A percentile compares a stretch with the other conserved stretches of the same genome.
Conservation (phyloP, 2,113 vertebrate species). For the Xyliphius kryptos region DNA sequence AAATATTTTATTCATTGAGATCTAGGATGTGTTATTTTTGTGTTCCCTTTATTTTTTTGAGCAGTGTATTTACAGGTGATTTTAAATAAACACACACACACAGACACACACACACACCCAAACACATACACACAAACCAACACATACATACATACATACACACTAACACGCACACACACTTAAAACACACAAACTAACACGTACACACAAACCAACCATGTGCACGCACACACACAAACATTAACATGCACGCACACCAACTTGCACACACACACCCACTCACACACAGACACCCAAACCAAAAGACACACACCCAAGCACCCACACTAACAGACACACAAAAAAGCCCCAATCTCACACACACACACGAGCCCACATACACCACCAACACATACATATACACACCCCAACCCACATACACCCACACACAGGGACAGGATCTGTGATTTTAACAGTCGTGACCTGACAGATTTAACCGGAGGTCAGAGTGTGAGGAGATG, state of each 20-base stretch:
- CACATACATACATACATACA: not conserved
- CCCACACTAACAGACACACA: not conserved
- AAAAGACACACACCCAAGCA: not conserved
- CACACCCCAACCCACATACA: not conserved
- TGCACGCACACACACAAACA: not conserved
- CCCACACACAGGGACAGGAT: not conserved
- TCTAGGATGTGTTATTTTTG: too few species aligned
- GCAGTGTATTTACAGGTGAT: too few species aligned
- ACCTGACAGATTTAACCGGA: conserved; percentile 36
- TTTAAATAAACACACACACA: not conserved
- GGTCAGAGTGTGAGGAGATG: conserved; percentile 27
- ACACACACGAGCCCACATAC: not conserved
- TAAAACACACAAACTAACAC: not conserved
- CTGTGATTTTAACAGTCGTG: conserved; percentile 5
- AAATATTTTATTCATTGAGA: too few species aligned
- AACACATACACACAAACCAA: not conserved
- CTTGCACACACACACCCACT: not conserved
- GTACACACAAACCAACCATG: too few species aligned
- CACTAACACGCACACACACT: not conserved
- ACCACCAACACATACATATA: conserved; percentile 1
- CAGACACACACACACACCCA: not conserved
- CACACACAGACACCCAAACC: not conserved
- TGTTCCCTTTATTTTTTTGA: too few species aligned
- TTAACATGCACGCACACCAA: not conserved
- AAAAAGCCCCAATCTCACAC: not conserved